Evolutionary conservation across 2,888 invertebrate species (phyloP).

Genomic region (Nowickia ferox): DNA sequence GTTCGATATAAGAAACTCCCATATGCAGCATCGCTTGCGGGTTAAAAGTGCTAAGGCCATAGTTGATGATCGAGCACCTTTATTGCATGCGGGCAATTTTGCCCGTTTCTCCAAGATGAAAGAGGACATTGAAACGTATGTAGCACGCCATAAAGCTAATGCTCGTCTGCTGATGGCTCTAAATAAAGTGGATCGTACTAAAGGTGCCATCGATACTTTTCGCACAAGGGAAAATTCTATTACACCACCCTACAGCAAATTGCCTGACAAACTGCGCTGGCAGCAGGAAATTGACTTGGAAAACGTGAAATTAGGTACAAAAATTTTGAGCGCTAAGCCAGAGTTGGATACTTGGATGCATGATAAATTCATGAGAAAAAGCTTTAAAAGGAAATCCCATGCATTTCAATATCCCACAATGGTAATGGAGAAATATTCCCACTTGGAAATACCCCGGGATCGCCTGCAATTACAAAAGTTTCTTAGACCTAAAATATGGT

Average conservation of each 20-base stretch:
- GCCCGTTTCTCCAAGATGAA: conserved; percentile 54
- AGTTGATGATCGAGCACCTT: conserved; percentile 63
- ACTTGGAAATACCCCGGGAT: conserved; percentile 63
- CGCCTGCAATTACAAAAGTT: conserved; percentile 46
- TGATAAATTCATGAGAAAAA: conserved; percentile 19
- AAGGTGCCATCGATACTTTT: conserved; percentile 29
- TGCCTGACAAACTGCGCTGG: background rate
- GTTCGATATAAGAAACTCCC: conserved; percentile 11
- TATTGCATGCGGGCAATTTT: conserved; percentile 38
- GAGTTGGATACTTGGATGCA: conserved; percentile 44
- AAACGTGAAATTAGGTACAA: conserved; percentile 48
- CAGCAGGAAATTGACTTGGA: conserved; percentile 44
- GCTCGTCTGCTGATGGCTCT: conserved; percentile 56
- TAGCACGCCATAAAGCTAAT: conserved; percentile 57
- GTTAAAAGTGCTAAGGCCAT: conserved; percentile 44
- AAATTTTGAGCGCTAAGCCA: conserved; percentile 17
- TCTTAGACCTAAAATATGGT: conserved; percentile 75
- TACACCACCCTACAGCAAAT: conserved; percentile 6
- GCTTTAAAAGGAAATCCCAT: background rate
- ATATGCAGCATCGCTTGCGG: conserved; percentile 39
- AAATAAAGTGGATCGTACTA: conserved; percentile 60
- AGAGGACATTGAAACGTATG: conserved; percentile 42
- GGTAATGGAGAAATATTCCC: conserved; percentile 69
- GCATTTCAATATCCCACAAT: conserved; percentile 56
- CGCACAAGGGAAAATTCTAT: background rate